These are phyloP conservation scores for Drosophila truncata DNA, from an alignment of 1,140 invertebrate species.

Conservation along the genomic window DNA sequence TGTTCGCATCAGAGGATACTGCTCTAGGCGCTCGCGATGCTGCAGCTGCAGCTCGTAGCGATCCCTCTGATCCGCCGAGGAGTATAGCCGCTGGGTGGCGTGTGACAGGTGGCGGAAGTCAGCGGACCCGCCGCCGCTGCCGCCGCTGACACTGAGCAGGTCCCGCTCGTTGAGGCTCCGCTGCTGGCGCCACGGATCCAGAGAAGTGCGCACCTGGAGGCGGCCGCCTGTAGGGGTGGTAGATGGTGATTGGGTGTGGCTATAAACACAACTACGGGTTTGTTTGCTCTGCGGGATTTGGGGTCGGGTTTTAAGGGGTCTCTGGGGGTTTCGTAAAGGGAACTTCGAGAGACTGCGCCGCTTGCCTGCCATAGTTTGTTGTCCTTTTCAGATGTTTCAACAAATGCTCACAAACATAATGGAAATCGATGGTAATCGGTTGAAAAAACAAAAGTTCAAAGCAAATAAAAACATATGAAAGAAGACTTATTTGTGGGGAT, in stretches of 20 bases:
- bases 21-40: slow-evolving; percentile 79
- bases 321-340: slow-evolving; percentile 13
- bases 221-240: slow-evolving; percentile 76
- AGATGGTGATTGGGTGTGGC: slow-evolving; percentile 57
- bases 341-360: slow-evolving; percentile 35
- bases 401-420: slow-evolving; percentile 52
- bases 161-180: slow-evolving; percentile 83
- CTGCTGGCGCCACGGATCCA: slow-evolving; percentile 81
- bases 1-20: slow-evolving; percentile 79
- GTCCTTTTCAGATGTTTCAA: slow-evolving; percentile 66
- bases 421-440: slow-evolving; percentile 44
- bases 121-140: slow-evolving; percentile 49
- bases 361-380: slow-evolving; percentile 79
- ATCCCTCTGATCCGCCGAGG: slow-evolving; percentile 80
- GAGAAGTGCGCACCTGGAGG: slow-evolving; percentile 72
- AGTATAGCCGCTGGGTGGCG: slow-evolving; percentile 73
- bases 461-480: slow-evolving; percentile 46
- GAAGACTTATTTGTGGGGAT: slow-evolving; percentile 36
- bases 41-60: slow-evolving; percentile 81
- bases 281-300: slow-evolving; percentile 14
- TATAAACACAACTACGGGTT: slow-evolving; percentile 38
- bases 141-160: slow-evolving; percentile 67
- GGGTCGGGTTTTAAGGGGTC: slow-evolving; percentile 20
- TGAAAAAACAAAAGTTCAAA: slow-evolving; percentile 42
- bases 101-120: slow-evolving; percentile 70